Base-by-base conservation (phyloP, 1,140 invertebrate species). In the Megalonaias nervosa region DNA sequence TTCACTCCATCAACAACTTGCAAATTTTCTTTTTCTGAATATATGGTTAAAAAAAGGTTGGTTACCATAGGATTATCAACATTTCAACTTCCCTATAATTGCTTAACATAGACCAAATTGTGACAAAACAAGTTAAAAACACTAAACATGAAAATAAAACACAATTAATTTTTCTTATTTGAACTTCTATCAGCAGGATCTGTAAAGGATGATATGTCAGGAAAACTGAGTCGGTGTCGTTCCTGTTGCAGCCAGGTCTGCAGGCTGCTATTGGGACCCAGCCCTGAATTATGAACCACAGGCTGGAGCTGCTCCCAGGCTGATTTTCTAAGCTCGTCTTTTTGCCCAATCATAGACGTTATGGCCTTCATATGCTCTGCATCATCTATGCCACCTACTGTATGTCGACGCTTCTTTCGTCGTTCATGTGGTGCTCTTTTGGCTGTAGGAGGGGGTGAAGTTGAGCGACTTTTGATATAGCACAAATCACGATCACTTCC, bases 331-430 rank as follows among this genome's bases (percentile, higher is more conserved):
- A 62, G 65, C 59, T 74, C 76, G 12, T 77, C 79, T 31, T 64
- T 75, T 3, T 57, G 71, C 93, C 93, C 58, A 56, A 77, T 78
- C 16, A 85, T 68, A 48, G 75, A 74, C 92, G 84, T 92, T 92
- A 94, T 69, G 90, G 92, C 67, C 55, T 84, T 83, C 58, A 94
- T 91, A 82, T 94, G 94, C 84, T 94, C 94, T 55, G 94, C 95
- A 88, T 97, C 96, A 87, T 96, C 95, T 0, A 95, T 96, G 21
- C 96, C 96, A 56, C 96, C 96, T 0, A 98, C 96, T 1, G 96
- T 98, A 90, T 97, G 96, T n/a, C 96, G 92, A 17, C 96, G 92
- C 62, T 84, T 81, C 23, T 75, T 71, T 19, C 82, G 77, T 71
- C 83, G 78, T 56, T 81, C 80, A 62, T 31, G 59, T 56, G 31